Evolutionary conservation across 2,113 vertebrate genomes (phyloP).

Genomic region (Salminus brasiliensis): DNA sequence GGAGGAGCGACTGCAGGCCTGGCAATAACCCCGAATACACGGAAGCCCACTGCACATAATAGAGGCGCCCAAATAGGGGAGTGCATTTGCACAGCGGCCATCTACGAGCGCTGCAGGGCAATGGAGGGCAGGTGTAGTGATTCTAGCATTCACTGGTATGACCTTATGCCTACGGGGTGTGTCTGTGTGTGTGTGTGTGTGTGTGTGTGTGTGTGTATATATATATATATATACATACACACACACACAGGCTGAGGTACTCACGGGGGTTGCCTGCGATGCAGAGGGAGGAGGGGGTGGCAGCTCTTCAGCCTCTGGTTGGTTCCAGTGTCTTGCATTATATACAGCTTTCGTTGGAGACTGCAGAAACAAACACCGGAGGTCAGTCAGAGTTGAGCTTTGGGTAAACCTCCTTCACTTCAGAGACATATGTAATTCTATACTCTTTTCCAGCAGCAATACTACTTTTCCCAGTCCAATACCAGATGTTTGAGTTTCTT

Average conservation of each 20-base stretch:
- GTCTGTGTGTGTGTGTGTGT: neutral
- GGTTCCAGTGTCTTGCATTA: slow-evolving; percentile 98
- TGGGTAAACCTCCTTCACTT: too few relatives aligned
- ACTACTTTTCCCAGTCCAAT: too few relatives aligned
- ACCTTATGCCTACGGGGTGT: too few relatives aligned
- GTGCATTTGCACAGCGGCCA: neutral
- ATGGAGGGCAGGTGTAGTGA: neutral
- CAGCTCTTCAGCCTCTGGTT: slow-evolving; percentile 86
- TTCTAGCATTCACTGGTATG: neutral
- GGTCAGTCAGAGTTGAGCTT: too few relatives aligned
- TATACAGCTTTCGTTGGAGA: slow-evolving; percentile 98
- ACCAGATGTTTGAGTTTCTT: too few relatives aligned
- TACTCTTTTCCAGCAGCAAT: too few relatives aligned
- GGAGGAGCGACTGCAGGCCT: neutral
- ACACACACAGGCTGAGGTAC: too few relatives aligned
- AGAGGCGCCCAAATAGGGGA: too few relatives aligned
- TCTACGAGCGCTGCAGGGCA: neutral
- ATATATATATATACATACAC: too few relatives aligned
- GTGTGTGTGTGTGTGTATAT: neutral
- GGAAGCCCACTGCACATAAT: too few relatives aligned
- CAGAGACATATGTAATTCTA: too few relatives aligned
- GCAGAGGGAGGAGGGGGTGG: slow-evolving; percentile 78
- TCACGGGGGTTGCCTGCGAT: slow-evolving; percentile 80
- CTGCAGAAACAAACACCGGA: slow-evolving; percentile 69
- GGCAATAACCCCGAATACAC: neutral